Percentiles rank a stretch among this genome's conserved stretches.
phyloP scores from a whole-genome alignment of 2,888 invertebrate genomes.

The Pammene fasciana region DNA sequence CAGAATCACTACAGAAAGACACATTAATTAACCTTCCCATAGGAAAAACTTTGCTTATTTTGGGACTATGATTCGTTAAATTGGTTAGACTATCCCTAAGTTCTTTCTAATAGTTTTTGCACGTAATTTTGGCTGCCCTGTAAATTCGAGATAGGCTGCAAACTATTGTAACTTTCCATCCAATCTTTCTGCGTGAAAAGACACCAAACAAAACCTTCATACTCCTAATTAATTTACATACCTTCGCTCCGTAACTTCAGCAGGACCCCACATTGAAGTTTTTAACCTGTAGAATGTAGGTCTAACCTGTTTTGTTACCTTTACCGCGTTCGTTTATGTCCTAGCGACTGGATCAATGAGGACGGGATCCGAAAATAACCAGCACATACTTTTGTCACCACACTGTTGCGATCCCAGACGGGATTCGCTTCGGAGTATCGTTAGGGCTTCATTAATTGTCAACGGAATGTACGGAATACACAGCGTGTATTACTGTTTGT shows the following conservation, averaged over 20 bases:
- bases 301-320: constrained; percentile 6
- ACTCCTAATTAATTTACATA: no score
- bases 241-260: background rate
- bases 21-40: no score
- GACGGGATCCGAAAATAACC: constrained; percentile 30
- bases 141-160: no score
- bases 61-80: no score
- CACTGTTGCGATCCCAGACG: constrained; percentile 34
- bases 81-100: no score
- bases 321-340: constrained; percentile 21
- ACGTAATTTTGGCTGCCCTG: no score
- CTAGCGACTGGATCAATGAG: constrained; percentile 37
- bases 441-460: constrained; percentile 34
- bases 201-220: no score
- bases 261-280: background rate
- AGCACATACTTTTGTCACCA: constrained; percentile 34
- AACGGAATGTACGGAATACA: constrained; percentile 28
- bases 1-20: no score
- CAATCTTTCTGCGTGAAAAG: no score
- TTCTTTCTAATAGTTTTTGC: no score
- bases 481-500: constrained; percentile 1
- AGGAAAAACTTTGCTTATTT: no score
- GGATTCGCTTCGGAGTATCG: constrained; percentile 27
- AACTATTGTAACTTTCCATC: no score
- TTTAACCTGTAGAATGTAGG: constrained; percentile 2